Evolutionary conservation across 2,797 vertebrate species (phyloP), one percentile per base, ranked within the genome.

Genomic region (Neosilurus mollespiculum): DNA sequence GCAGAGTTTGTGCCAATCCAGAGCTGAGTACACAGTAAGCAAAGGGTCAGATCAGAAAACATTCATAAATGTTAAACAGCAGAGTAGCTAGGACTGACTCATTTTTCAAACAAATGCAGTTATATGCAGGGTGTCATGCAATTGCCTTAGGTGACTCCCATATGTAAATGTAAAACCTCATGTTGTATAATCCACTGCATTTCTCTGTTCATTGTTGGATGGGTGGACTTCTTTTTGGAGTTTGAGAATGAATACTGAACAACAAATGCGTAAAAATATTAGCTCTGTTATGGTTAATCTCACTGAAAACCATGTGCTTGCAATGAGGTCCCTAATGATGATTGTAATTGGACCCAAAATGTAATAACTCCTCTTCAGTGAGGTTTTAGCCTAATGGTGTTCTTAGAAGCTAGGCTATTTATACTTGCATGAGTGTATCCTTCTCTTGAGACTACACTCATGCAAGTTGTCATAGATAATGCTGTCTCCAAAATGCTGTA

Each of bases 71-170:
- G 15, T 22, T 59, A 18, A 62, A 15, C 34, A 49, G 37, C 37
- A 22, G 24, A 24, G 76, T 58, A 61, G 22, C 34, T 15, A 16
- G 22, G 37, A 49, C 24, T 49, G 49, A 78, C 34, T 49, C 1
- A 43, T 61, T 26, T 62, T 49, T 24, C 9, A n/a, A 59, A 61
- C 54, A n/a, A 77, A 77, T 77, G 56, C 54, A 22, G 54, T 76
- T 58, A 77, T 61, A 14, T 10, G 5, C 73, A 76, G 73, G 53
- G 26, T 75, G 26, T 20, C 20, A 7, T n/a, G 53, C 53, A 30
- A 56, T 56, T 30, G 15, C 16, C 72, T 37, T 3, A 61, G 20
- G 12, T 9, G 11, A 15, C 11, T 43, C 9, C 9, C 51, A 20
- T 24, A n/a, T 71, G 43, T 53, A 54, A 72, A 11, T 54, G 9